Evolutionary conservation across 2,797 vertebrate genomes (phyloP).

Genomic region (Apodemus agrarius): DNA sequence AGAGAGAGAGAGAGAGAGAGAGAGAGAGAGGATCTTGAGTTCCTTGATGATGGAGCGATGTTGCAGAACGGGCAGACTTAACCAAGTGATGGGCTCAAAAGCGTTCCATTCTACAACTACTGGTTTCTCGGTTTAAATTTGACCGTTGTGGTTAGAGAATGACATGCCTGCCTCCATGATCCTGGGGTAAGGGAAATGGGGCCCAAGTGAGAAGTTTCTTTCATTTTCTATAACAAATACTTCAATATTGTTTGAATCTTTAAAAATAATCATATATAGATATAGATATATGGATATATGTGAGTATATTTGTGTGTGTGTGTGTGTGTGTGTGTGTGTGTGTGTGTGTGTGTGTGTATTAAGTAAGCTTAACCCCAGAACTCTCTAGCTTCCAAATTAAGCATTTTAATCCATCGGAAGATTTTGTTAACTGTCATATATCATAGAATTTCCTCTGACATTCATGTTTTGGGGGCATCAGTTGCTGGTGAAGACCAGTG

Average conservation of each 20-base stretch:
- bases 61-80: fast-evolving
- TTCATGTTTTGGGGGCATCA: background rate
- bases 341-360: background rate
- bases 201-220: background rate
- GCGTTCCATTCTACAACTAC: background rate
- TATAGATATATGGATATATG: background rate
- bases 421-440: background rate
- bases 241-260: background rate
- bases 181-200: no score
- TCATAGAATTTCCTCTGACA: background rate
- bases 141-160: background rate
- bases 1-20: background rate
- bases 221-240: background rate
- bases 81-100: fast-evolving
- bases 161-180: background rate
- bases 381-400: background rate
- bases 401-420: background rate
- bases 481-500: background rate
- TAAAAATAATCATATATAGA: background rate
- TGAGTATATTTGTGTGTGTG: background rate
- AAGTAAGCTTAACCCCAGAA: background rate
- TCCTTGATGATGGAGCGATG: background rate
- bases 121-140: background rate
- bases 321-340: background rate
- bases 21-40: background rate